phyloP scores from a whole-genome alignment of 2,888 invertebrate species.

The Tyria jacobaeae region DNA sequence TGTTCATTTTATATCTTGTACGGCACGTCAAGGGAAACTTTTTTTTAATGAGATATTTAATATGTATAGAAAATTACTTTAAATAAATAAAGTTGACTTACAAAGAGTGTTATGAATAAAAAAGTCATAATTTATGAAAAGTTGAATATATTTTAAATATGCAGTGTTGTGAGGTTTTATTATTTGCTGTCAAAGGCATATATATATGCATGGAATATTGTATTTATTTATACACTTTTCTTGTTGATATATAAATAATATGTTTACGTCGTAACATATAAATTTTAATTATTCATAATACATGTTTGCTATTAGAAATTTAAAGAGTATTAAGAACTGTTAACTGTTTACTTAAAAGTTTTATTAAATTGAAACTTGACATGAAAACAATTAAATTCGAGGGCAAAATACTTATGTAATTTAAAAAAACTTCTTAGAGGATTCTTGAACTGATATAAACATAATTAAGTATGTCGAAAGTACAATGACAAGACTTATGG shows the following conservation, averaged over 20 bases:
- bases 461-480: not conserved
- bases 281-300: too few species aligned
- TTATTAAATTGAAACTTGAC: too few species aligned
- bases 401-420: too few species aligned
- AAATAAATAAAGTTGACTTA: not conserved
- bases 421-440: too few species aligned
- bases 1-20: too few species aligned
- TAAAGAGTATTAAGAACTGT: too few species aligned
- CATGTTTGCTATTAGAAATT: too few species aligned
- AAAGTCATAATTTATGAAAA: slow-evolving; percentile 1
- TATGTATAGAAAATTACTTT: not conserved
- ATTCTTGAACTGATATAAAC: not conserved
- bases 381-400: too few species aligned
- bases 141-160: not conserved
- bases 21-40: too few species aligned
- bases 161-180: not conserved
- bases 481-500: not conserved
- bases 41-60: not conserved
- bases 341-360: too few species aligned
- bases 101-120: not conserved
- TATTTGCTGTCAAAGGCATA: not conserved
- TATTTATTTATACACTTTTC: not conserved
- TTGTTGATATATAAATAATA: too few species aligned
- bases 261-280: too few species aligned
- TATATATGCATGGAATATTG: not conserved